Evolutionary conservation across 2,797 vertebrate genomes (phyloP).

Genomic region (Poliocrania exsul): DNA sequence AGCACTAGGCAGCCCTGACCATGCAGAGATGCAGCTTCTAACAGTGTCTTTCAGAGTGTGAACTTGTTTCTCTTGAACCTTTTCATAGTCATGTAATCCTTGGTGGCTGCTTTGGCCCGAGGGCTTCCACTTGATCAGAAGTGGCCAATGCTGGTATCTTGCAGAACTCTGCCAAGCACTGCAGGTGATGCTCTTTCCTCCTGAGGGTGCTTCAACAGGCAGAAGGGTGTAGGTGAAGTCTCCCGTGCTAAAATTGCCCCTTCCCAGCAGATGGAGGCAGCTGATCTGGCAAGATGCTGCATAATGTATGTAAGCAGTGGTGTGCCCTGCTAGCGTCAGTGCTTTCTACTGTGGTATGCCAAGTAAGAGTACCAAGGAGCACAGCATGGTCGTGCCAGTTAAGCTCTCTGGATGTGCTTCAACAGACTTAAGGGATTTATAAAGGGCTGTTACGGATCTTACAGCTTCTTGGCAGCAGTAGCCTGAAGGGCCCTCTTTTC

Average conservation of each 20-base stretch:
- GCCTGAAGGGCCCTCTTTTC: neutral
- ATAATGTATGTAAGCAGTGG: accelerated
- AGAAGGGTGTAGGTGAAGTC: neutral
- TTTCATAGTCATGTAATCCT: accelerated
- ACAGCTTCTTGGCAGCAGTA: neutral
- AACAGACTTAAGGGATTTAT: neutral
- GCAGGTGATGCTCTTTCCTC: neutral
- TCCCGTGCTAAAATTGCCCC: neutral
- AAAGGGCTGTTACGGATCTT: neutral
- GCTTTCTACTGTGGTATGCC: neutral
- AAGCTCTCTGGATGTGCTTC: neutral
- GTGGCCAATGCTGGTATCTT: neutral
- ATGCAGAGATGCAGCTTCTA: accelerated
- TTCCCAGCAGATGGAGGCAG: neutral
- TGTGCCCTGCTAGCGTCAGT: neutral
- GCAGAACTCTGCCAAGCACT: accelerated
- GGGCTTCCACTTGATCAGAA: neutral
- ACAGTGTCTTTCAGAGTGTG: neutral
- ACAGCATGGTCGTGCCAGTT: neutral
- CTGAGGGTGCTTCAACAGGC: neutral
- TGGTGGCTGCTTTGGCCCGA: neutral
- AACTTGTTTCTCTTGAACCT: neutral
- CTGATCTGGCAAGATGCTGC: neutral
- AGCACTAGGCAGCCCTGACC: neutral
- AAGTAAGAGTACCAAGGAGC: neutral